These are phyloP conservation scores for Mustelus asterias DNA, from an alignment of 2,113 vertebrate species.

Conservation along the genomic window DNA sequence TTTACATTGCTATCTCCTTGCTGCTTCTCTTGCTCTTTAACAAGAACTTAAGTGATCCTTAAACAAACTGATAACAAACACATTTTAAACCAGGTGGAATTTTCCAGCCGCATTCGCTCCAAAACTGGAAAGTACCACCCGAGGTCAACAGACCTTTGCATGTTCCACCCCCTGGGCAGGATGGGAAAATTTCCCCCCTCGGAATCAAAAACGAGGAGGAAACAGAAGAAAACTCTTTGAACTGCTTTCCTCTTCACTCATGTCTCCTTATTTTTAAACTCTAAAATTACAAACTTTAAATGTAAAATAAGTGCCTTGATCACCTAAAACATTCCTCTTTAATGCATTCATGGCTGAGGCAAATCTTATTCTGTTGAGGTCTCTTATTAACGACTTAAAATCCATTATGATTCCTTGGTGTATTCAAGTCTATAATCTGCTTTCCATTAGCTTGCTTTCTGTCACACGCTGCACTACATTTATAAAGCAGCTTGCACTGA, in stretches of 20 bases:
- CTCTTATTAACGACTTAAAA: not conserved
- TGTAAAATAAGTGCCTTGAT: too few relatives aligned
- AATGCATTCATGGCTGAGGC: not conserved
- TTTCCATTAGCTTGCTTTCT: not conserved
- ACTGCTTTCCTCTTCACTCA: not conserved
- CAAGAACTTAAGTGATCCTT: not conserved
- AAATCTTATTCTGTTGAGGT: not conserved
- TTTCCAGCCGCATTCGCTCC: too few relatives aligned
- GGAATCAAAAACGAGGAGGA: not conserved
- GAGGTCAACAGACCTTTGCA: too few relatives aligned
- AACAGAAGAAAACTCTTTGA: not conserved
- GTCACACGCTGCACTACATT: not conserved
- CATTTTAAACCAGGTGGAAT: not conserved
- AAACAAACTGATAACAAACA: not conserved
- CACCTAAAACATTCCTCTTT: not conserved
- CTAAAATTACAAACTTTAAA: not conserved
- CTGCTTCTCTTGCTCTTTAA: not conserved
- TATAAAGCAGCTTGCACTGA: not conserved
- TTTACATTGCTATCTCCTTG: not conserved
- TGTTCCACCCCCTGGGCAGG: too few relatives aligned
- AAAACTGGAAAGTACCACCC: too few relatives aligned
- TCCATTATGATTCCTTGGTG: not conserved
- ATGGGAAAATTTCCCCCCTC: too few relatives aligned
- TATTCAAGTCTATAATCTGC: not conserved
- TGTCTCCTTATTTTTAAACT: not conserved